Percentiles rank a stretch among this genome's conserved stretches.
phyloP scores from a whole-genome alignment of 2,113 vertebrate species.

The Ctenomys sociabilis region DNA sequence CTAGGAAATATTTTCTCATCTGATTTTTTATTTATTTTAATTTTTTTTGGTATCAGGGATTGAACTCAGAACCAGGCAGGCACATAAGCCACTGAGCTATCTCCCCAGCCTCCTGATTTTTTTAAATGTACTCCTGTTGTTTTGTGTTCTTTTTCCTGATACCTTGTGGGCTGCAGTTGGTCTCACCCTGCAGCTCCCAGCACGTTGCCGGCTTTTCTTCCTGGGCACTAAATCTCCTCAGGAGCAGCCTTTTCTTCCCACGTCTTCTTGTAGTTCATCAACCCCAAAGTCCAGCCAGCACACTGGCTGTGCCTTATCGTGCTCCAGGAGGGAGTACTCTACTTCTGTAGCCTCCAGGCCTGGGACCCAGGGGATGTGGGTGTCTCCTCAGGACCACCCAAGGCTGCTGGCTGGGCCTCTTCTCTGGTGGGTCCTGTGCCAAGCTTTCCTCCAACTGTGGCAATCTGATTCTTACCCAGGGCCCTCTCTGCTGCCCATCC shows the following conservation, averaged over 20 bases:
- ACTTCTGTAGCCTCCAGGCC: not conserved
- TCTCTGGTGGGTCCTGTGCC: not conserved
- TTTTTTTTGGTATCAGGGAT: too few species aligned
- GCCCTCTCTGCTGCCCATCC: not conserved
- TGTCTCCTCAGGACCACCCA: not conserved
- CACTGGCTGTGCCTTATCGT: not conserved
- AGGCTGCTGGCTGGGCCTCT: not conserved
- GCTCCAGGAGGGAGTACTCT: not conserved
- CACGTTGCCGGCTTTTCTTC: not conserved
- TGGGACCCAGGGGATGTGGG: not conserved
- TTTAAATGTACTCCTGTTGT: too few species aligned
- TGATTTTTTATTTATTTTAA: not conserved
- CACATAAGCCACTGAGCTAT: too few species aligned
- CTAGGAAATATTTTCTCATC: not conserved
- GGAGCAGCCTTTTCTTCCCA: not conserved
- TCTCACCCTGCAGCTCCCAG: not conserved
- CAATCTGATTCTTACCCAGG: not conserved
- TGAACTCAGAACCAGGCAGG: too few species aligned
- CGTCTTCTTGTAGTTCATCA: not conserved
- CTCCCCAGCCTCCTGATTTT: too few species aligned
- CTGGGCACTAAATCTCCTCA: not conserved
- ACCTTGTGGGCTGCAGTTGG: not conserved
- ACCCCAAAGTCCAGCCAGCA: not conserved
- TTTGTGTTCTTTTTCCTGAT: not conserved
- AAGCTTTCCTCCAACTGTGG: not conserved